Evolutionary conservation across 2,888 invertebrate genomes (phyloP).

Genomic region (Oxytorus armatus): DNA sequence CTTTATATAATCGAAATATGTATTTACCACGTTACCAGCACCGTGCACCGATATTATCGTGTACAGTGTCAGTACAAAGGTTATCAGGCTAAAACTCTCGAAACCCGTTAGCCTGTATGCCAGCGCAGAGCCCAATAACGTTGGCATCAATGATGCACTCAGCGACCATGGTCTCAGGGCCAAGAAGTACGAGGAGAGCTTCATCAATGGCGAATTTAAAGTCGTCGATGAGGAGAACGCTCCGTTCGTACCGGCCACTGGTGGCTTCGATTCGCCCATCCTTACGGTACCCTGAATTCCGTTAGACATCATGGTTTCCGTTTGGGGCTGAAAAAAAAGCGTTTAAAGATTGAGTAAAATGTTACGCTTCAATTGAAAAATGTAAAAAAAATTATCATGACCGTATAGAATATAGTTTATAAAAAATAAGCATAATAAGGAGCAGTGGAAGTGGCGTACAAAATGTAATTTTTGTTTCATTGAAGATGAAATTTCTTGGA

Average conservation of each 20-base stretch:
- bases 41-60: constrained; percentile 97
- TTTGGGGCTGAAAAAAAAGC: too few species aligned
- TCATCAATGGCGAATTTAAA: constrained; percentile 89
- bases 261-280: constrained; percentile 63
- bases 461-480: too few species aligned
- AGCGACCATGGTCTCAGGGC: constrained; percentile 97
- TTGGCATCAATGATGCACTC: constrained; percentile 96
- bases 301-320: constrained; percentile 76
- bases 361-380: too few species aligned
- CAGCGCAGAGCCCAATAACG: constrained; percentile 94
- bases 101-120: constrained; percentile 93
- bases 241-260: constrained; percentile 65
- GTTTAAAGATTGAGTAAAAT: too few species aligned
- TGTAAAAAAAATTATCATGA: too few species aligned
- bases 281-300: constrained; percentile 70
- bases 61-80: constrained; percentile 92
- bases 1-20: constrained; percentile 97
- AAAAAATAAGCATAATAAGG: too few species aligned
- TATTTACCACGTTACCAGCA: constrained; percentile 98
- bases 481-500: too few species aligned
- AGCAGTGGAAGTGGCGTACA: too few species aligned
- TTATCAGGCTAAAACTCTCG: constrained; percentile 91
- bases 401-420: too few species aligned
- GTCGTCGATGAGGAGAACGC: constrained; percentile 71
- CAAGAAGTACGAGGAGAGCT: constrained; percentile 94